Evolutionary conservation across 37 sponge, comb jelly and placozoan genomes (phyloP).

Genomic region (Mnemiopsis leidyi): DNA sequence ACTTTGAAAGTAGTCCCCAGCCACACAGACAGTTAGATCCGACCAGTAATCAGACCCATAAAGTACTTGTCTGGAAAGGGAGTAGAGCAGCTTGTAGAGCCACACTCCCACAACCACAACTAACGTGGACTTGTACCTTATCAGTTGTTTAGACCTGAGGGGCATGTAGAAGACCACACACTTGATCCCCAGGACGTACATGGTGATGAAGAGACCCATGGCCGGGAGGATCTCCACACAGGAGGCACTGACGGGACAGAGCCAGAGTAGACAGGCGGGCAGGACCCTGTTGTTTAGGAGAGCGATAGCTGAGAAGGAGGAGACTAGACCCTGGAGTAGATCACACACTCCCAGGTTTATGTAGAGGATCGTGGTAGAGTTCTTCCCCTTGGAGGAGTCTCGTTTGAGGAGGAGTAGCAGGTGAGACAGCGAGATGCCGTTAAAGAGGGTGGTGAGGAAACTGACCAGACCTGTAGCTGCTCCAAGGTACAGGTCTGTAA

Average conservation of each 20-base stretch:
- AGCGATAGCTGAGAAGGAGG: background rate
- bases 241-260: background rate
- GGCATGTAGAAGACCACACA: background rate
- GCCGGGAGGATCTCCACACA: constrained; percentile 10
- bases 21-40: background rate
- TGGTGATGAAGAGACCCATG: background rate
- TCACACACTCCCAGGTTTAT: background rate
- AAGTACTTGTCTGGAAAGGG: background rate
- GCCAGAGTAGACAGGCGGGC: background rate
- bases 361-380: constrained; percentile 5
- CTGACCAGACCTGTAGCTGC: background rate
- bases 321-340: background rate
- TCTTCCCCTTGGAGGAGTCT: background rate
- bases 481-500: background rate
- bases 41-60: constrained; percentile 9
- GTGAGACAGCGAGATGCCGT: background rate
- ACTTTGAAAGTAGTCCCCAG: constrained; percentile 1
- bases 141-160: constrained; percentile 1
- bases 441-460: background rate
- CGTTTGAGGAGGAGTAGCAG: constrained; percentile 5
- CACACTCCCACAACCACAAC: background rate
- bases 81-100: background rate
- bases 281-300: background rate
- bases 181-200: background rate
- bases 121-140: background rate